Conservation (phyloP, 2,888 invertebrate species). For the Tiphia femorata region DNA sequence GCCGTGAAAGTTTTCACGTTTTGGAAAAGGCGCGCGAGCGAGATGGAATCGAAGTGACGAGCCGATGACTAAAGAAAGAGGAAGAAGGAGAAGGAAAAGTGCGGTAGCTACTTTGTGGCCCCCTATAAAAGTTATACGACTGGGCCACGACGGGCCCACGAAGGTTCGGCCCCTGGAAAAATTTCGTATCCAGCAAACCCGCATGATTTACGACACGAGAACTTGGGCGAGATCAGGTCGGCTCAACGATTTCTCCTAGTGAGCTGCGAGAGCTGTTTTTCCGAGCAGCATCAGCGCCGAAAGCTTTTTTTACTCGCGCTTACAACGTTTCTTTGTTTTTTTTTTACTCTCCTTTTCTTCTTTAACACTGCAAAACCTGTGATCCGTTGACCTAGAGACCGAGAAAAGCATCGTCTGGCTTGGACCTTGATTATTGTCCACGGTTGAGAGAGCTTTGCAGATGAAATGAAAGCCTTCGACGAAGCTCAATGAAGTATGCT, state of each 20-base stretch:
- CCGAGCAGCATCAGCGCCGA: too few relatives aligned
- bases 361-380: too few relatives aligned
- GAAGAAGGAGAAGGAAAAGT: conserved; percentile 1
- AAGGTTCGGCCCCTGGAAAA: conserved; percentile 5
- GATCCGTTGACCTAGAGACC: too few relatives aligned
- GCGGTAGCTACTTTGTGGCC: conserved; percentile 36
- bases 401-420: too few relatives aligned
- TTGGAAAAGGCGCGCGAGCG: conserved; percentile 12
- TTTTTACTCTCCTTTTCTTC: not conserved
- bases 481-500: too few relatives aligned
- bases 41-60: too few relatives aligned
- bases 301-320: not conserved
- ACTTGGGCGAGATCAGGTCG: not conserved
- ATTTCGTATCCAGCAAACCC: conserved; percentile 8
- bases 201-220: conserved; percentile 27
- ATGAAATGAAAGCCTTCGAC: too few relatives aligned
- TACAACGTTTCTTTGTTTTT: not conserved
- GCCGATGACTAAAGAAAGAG: not conserved
- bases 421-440: too few relatives aligned
- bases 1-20: conserved; percentile 33
- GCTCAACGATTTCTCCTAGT: conserved; percentile 12
- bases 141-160: conserved; percentile 1
- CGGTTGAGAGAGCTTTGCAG: too few relatives aligned
- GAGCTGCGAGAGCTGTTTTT: not conserved
- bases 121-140: conserved; percentile 44